These are phyloP conservation scores for Heterotis niloticus DNA, from an alignment of 2,113 vertebrate species.

Conservation along the genomic window DNA sequence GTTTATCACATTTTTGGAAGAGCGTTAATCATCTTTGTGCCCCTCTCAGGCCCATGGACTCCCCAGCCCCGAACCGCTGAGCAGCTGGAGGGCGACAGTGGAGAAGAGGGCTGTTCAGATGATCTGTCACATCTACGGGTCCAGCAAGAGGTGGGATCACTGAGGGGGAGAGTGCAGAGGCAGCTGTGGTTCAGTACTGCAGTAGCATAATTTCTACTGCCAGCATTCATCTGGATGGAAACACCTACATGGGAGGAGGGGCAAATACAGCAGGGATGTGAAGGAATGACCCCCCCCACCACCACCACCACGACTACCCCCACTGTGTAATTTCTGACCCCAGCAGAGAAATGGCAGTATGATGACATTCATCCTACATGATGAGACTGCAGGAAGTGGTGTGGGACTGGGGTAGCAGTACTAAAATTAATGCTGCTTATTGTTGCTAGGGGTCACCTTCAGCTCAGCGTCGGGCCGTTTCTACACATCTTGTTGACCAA, in stretches of 20 bases:
- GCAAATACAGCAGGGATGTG: no score
- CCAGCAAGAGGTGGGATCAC: conserved; percentile 62
- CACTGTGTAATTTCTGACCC: no score
- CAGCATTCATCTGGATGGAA: no score
- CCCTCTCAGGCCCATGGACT: conserved; percentile 71
- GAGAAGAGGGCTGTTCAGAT: conserved; percentile 81
- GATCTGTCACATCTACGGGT: conserved; percentile 61
- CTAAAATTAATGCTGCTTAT: not conserved
- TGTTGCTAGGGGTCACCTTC: conserved; percentile 66
- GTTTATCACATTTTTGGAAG: no score
- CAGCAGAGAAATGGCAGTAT: no score
- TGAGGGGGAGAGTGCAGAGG: not conserved
- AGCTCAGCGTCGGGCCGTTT: conserved; percentile 79
- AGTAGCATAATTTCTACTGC: no score
- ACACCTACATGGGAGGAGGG: no score
- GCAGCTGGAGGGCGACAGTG: conserved; percentile 63
- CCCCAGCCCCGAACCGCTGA: conserved; percentile 66
- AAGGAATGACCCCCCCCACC: no score
- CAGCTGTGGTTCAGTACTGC: not conserved
- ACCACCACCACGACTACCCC: no score
- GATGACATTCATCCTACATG: no score
- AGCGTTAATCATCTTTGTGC: not conserved
- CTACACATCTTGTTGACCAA: conserved; percentile 69
- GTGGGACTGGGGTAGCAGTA: no score
- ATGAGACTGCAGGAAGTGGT: no score